Percentiles rank a stretch among this genome's conserved stretches.
These are phyloP conservation scores for Platyrinchus mystaceus DNA, from an alignment of 2,797 vertebrate species.

Conservation along the genomic window DNA sequence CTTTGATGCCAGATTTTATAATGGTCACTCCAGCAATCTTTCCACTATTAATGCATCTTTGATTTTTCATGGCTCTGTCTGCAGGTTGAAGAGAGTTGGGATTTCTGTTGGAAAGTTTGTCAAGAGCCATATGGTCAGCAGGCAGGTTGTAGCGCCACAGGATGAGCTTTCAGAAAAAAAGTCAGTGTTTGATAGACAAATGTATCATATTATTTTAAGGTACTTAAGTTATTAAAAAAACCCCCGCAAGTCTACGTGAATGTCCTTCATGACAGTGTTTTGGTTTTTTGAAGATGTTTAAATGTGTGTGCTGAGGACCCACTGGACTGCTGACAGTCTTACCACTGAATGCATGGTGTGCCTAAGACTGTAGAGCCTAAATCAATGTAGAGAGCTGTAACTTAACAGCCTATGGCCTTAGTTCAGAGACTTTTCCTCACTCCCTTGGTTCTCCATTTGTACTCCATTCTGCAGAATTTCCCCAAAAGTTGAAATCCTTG, in stretches of 20 bases:
- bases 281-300: not conserved
- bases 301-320: not conserved
- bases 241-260: fast-evolving
- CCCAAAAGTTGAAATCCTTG: not conserved
- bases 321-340: not conserved
- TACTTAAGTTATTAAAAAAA: not conserved
- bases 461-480: not conserved
- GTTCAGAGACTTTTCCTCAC: not conserved
- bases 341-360: not conserved
- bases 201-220: not conserved
- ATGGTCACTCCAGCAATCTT: not conserved
- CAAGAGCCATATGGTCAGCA: not conserved
- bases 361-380: not conserved
- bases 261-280: not conserved
- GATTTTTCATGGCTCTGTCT: not conserved
- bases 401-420: not conserved
- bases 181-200: not conserved
- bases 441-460: not conserved
- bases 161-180: not conserved
- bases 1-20: not conserved
- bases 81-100: not conserved
- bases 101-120: not conserved
- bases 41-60: not conserved
- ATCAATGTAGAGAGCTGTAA: not conserved
- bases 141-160: not conserved